Base-by-base conservation (phyloP, 1,140 invertebrate genomes). In the Eurosta solidaginis region DNA sequence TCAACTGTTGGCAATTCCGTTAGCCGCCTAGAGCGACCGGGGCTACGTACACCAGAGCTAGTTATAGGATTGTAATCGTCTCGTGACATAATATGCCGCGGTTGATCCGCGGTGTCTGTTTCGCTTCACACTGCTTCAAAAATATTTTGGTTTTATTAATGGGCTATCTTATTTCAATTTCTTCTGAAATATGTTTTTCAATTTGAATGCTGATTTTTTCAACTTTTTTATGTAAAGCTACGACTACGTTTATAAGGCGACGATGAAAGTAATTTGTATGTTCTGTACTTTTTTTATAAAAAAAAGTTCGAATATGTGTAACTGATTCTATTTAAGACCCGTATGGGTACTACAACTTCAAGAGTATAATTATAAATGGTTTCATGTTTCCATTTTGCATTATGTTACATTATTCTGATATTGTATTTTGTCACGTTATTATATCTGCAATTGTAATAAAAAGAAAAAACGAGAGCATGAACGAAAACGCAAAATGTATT, bases 1-100 rank as follows among this genome's bases (percentile, higher is more conserved):
- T 96, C 94, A 84, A 95, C 94, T 83, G 94, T 95, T 84, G 94
- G 94, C 87, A 95, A 90, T 88, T 93, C 92, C 82, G 90, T 91
- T 76, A 92, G 88, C 77, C 91, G 89, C 85, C 93, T 86, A 80
- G 84, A 82, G 81, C 84, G 84, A 83, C 86, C 87, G 78, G 87
- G 86, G 84, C 86, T 88, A 80, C 87, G 85, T 78, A 87, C 83
- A 83, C 86, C 87, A 86, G 86, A 88, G 85, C 84, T 88, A 83
- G 83, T 85, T 80, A 88, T 84, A 85, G 87, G 84, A 87, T 91
- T 91, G 89, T 93, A 94, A 87, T 92, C 91, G 89, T 94, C 93
- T 81, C 93, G 91, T 87, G 93, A 93, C 93, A 93, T 93, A 89
- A 89, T 91, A 87, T 82, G 80, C 88, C 87, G 86, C 88, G 89